Evolutionary conservation across 2,888 invertebrate genomes (phyloP), one percentile per base, ranked within the genome.

Genomic region (Chrysomela aeneicollis): DNA sequence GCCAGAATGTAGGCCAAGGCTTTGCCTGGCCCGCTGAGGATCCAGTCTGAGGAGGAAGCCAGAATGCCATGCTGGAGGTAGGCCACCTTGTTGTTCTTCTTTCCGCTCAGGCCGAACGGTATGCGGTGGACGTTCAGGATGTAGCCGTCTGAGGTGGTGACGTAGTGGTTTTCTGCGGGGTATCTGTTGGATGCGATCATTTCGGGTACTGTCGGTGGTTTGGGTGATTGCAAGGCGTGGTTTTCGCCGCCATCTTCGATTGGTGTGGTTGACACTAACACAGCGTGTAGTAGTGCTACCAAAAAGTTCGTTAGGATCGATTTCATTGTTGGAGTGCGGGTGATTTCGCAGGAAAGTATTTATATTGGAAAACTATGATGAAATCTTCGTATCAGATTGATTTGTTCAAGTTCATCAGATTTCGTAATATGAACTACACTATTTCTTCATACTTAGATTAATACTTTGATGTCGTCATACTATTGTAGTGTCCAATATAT

Each of bases 141-240:
- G 74, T 86, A 89, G 0, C 87, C 88, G 78, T 89, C 88, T n/a
- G 81, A 68, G 0, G 89, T 88, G 8, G 74, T 76, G 0, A 83
- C 81, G 8, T 71, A 67, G 70, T 85, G 82, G 2, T 71, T 76
- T 76, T 85, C 85, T 0, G 77, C 78, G 0, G 82, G 81, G 70
- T 83, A 86, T 18, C 84, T 85, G 63, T 83, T 76, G 55, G 78
- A 76, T 26, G 64, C 65, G 17, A 85, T 80, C 47, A 85, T 72
- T 61, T 84, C 78, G n/a, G 61, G 52, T 22, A 42, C 15, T 42
- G 42, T 15, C 15, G n/a, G 3, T 42, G 42, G 5, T 2, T 12
- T 12, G 8, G 2, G 10, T 35, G 12, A 35, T 35, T 10, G 35
- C 12, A 10, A 35, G 8, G 9, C 2, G 6, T 35, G 8, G 2